Conservation (phyloP, 2,888 invertebrate species). For the Eupithecia tripunctaria region DNA sequence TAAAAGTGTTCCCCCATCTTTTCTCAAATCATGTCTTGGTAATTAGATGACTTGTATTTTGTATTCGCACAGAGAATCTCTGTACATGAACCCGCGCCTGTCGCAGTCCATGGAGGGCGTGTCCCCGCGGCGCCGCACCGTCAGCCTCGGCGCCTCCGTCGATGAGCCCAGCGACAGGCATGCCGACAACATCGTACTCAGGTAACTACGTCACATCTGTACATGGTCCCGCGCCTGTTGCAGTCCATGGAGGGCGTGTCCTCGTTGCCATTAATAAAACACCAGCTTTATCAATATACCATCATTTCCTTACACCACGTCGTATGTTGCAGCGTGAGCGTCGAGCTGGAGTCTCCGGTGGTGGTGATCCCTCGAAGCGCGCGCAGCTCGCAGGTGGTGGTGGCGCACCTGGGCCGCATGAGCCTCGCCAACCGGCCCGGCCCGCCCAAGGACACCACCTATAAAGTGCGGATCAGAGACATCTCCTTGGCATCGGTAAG, state of each 20-base stretch:
- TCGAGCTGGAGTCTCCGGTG: conserved; percentile 95
- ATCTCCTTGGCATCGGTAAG: conserved; percentile 93
- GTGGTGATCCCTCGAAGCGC: conserved; percentile 93
- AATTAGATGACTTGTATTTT: not conserved
- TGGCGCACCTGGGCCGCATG: conserved; percentile 96
- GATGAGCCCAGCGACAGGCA: conserved; percentile 77
- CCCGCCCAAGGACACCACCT: conserved; percentile 71
- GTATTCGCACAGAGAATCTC: conserved; percentile 66
- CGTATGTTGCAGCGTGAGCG: conserved; percentile 84
- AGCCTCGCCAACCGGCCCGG: conserved; percentile 81
- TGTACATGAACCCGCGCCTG: conserved; percentile 84
- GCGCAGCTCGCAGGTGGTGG: conserved; percentile 92
- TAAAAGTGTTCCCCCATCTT: not conserved
- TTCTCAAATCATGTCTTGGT: not conserved
- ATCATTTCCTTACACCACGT: too few relatives aligned
- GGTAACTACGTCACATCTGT: conserved; percentile 55
- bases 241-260: conserved; percentile 75
- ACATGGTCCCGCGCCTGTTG: conserved; percentile 83
- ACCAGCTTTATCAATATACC: not conserved
- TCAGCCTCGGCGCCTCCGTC: conserved; percentile 69
- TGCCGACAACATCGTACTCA: conserved; percentile 50
- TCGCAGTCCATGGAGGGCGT: conserved; percentile 76
- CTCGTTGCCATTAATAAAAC: conserved; percentile 54
- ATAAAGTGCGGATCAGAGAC: conserved; percentile 90
- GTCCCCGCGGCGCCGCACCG: conserved; percentile 74